Evolutionary conservation across 2,113 vertebrate species (phyloP), one percentile per base, ranked within the genome.

Genomic region (Actinemys pallida): DNA sequence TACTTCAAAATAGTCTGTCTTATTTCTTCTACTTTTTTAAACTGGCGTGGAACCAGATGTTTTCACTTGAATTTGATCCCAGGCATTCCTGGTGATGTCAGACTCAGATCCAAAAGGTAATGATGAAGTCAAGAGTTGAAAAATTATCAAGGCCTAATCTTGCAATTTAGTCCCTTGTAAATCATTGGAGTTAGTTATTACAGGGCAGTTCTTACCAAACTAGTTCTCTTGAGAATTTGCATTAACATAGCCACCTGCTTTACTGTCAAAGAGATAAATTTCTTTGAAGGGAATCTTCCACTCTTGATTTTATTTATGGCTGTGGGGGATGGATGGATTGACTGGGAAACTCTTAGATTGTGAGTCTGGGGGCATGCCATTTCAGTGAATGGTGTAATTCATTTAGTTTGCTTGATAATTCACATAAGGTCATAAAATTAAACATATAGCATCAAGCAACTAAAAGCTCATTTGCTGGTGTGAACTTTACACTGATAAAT

Each of bases 1-100:
- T 75, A 79, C 45, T 53, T 6, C 5, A 92, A 90, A 90, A 93
- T n/a, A 88, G 54, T n/a, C 53, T 85, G 53, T 35, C 39, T 17
- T 91, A 53, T 24, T 96, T 93, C 92, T 96, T 92, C 90, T 94
- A 92, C 89, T 87, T 85, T 96, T 95, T 95, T 92, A 82, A 96
- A 93, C 93, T 96, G 92, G 94, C 95, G 96, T 97, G 87, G 88
- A 93, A 83, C 97, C 96, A 97, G 96, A 96, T 97, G 97, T 97
- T 97, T 97, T 95, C 96, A 97, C 96, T 97, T 97, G 96, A 97
- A 97, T 97, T 97, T 97, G 96, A 97, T 97, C 96, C 95, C 94
- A 93, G 87, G 93, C 97, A 97, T 97, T 97, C 96, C 94, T 96
- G 93, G 96, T 97, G 96, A 97, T 97, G 95, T 97, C 96, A 97